Conservation (phyloP, 2,888 invertebrate species). For the Dioctria rufipes region DNA sequence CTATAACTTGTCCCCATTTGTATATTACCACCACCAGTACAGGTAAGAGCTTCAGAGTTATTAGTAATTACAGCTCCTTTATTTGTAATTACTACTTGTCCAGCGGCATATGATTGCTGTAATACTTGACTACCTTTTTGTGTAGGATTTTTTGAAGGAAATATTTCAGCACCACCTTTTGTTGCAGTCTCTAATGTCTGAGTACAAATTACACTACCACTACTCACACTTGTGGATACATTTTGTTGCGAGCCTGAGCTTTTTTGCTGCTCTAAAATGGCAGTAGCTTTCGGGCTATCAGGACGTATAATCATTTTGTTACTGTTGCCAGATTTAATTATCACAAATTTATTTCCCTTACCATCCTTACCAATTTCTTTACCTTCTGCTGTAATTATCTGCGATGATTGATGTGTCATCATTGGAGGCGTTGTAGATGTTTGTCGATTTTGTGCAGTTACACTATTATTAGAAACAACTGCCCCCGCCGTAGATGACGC, state of each 20-base stretch:
- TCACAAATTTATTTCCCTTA: slow-evolving; percentile 69
- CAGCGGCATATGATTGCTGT: slow-evolving; percentile 57
- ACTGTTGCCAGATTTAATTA: slow-evolving; percentile 61
- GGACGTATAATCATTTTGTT: slow-evolving; percentile 55
- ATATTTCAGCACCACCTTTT: not conserved
- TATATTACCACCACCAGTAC: slow-evolving; percentile 56
- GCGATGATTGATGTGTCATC: slow-evolving; percentile 61
- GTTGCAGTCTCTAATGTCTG: slow-evolving; percentile 61
- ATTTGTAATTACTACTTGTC: slow-evolving; percentile 60
- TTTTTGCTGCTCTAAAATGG: not conserved
- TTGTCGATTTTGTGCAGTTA: not conserved
- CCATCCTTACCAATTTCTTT: slow-evolving; percentile 64
- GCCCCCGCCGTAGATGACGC: not conserved
- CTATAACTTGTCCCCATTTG: slow-evolving; percentile 6
- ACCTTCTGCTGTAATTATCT: slow-evolving; percentile 54
- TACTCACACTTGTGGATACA: not conserved
- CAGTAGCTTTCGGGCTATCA: slow-evolving; percentile 34
- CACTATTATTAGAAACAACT: not conserved
- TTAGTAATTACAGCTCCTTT: slow-evolving; percentile 64
- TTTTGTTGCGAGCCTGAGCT: not conserved
- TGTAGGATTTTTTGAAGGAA: not conserved
- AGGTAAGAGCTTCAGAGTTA: not conserved
- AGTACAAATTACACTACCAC: slow-evolving; percentile 59
- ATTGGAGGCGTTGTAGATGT: not conserved
- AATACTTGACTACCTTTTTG: slow-evolving; percentile 32